Conservation (phyloP, 1,140 invertebrate genomes). For the Maconellicoccus hirsutus region DNA sequence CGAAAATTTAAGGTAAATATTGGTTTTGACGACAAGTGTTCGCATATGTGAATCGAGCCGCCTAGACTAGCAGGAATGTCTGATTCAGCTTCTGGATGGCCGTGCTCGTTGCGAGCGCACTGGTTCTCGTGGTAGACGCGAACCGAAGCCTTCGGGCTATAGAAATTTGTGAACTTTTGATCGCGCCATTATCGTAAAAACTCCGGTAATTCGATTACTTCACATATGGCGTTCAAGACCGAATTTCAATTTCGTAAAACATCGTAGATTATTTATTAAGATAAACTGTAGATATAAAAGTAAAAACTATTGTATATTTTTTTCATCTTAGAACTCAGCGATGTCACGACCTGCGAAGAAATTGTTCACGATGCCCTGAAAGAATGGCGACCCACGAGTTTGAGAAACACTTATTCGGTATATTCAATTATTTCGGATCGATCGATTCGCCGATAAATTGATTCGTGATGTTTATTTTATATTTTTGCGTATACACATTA, state of each 20-base stretch:
- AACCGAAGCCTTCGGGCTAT: not conserved
- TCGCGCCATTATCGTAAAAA: no score
- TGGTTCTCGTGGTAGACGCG: not conserved
- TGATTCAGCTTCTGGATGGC: not conserved
- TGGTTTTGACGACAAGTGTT: not conserved
- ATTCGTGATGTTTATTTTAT: not conserved
- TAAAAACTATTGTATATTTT: no score
- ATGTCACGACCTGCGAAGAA: not conserved
- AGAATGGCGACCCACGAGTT: not conserved
- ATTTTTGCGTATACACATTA: not conserved
- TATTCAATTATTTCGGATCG: not conserved
- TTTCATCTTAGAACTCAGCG: not conserved
- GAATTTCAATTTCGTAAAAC: no score
- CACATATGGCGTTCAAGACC: no score
- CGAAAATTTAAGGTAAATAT: not conserved
- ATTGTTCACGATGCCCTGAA: slow-evolving; percentile 2
- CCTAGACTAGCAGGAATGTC: not conserved
- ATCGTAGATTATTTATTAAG: no score
- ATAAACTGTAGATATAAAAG: no score
- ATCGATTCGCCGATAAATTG: not conserved
- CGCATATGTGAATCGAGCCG: not conserved
- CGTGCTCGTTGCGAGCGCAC: not conserved
- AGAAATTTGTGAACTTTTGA: no score
- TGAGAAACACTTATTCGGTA: slow-evolving; percentile 4
- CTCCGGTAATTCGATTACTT: no score